These are phyloP conservation scores for Apus apus DNA, from an alignment of 2,113 vertebrate genomes.

Conservation along the genomic window DNA sequence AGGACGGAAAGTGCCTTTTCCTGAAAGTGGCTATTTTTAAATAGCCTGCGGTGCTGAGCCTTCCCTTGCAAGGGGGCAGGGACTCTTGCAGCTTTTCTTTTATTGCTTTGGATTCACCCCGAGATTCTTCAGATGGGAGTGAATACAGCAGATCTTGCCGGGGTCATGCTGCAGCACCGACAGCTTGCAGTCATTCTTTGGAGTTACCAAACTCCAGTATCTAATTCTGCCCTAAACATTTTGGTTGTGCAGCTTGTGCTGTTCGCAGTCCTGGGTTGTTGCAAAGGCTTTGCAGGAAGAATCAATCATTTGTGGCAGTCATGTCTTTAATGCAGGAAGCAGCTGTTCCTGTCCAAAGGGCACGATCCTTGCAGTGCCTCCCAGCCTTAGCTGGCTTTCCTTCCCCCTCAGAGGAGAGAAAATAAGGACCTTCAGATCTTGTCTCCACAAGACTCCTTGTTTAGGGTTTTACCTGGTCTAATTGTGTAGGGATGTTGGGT, in stretches of 20 bases:
- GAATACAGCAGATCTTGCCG: neutral
- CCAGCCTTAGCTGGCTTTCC: neutral
- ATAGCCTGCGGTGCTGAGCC: neutral
- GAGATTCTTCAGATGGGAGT: neutral
- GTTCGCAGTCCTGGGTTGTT: neutral
- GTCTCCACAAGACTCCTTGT: neutral
- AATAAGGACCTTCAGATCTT: neutral
- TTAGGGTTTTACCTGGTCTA: neutral
- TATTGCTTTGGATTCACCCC: neutral
- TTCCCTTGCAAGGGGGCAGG: constrained; percentile 3
- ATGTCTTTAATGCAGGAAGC: neutral
- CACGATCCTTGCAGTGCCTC: neutral
- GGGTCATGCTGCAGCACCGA: neutral
- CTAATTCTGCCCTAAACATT: neutral
- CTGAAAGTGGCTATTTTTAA: constrained; percentile 69
- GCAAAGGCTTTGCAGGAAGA: neutral
- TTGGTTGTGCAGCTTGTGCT: neutral
- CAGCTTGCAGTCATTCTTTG: neutral
- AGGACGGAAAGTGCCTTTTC: constrained; percentile 69
- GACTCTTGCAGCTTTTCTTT: constrained; percentile 3
- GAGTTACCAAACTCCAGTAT: neutral
- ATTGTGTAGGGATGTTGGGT: neutral
- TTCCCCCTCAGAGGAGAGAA: neutral
- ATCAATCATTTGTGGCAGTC: neutral
- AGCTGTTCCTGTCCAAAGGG: neutral